Evolutionary conservation across 2,888 invertebrate genomes (phyloP).

Genomic region (Acheta domesticus): DNA sequence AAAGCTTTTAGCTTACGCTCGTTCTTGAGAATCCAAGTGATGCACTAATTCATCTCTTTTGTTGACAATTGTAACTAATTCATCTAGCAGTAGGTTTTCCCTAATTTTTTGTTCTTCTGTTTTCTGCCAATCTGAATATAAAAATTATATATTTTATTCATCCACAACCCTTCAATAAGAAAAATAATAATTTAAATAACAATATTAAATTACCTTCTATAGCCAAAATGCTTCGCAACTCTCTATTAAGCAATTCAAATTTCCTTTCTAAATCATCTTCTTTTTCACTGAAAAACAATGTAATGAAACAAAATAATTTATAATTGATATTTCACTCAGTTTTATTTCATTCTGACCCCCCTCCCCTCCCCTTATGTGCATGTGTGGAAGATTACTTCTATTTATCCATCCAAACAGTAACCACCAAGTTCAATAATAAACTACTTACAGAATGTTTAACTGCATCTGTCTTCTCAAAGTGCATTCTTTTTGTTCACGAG

Average conservation of each 20-base stretch:
- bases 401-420: too few species aligned
- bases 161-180: background rate
- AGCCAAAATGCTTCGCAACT: conserved; percentile 80
- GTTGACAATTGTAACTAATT: conserved; percentile 88
- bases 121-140: conserved; percentile 78
- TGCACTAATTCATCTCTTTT: conserved; percentile 93
- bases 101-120: conserved; percentile 86
- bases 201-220: conserved; percentile 62
- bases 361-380: too few species aligned
- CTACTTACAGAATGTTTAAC: conserved; percentile 83
- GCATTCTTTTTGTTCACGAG: conserved; percentile 97
- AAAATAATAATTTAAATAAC: too few species aligned
- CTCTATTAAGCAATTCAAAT: conserved; percentile 83
- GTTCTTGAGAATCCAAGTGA: conserved; percentile 92
- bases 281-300: conserved; percentile 69
- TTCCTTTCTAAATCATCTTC: conserved; percentile 90
- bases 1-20: conserved; percentile 69
- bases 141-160: background rate
- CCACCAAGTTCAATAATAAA: background rate
- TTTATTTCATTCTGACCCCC: conserved; percentile 6
- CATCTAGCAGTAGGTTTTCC: conserved; percentile 82
- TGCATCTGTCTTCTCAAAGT: conserved; percentile 93
- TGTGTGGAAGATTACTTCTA: too few species aligned
- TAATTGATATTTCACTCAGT: background rate
- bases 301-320: conserved; percentile 28